Evolutionary conservation across 2,113 vertebrate species (phyloP), one percentile per base, ranked within the genome.

Genomic region (Rhegmatorhina hoffmannsi): DNA sequence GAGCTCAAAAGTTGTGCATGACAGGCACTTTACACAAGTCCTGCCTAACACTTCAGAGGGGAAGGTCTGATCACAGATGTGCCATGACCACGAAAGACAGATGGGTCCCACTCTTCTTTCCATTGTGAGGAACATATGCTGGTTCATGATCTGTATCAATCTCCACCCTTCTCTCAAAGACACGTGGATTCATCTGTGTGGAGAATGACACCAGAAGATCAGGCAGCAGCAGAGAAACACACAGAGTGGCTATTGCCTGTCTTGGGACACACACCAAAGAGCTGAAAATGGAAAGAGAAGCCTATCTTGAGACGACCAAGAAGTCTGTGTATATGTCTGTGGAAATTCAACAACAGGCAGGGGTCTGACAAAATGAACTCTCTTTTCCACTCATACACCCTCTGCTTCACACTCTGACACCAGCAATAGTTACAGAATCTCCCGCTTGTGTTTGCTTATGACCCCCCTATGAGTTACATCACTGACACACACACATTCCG

Each of bases 11-110:
- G 36, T 38, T 84, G 25, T 25, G 11, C 25, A 16, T 0, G 2
- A 91, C 68, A 40, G 21, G 28, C 26, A 9, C 43, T 64, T 58
- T 10, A 44, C 25, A 29, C 4, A 18, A 79, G 24, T 56, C 31
- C 20, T 36, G 46, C 40, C 55, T 70, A 28, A 31, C 7, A 33
- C 40, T 46, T 62, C 44, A 56, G 36, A 84, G 17, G 23, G 29
- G 58, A 84, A 79, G 23, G 24, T 76, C 20, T 3, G 1, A 63
- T 15, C 52, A 43, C 1, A 76, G 36, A 40, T 1, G 0, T 9
- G 21, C 19, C 56, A 21, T 31, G 31, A 52, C 53, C n/a, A 53
- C 1, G 2, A 28, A 63, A 59, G 47, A 46, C 8, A 66, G 60
- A 36, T 7, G 7, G 4, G 8, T 79, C 43, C 24, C 28, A 79